Evolutionary conservation across 2,113 vertebrate species (phyloP), one percentile per base, ranked within the genome.

Genomic region (Jacana jacana): DNA sequence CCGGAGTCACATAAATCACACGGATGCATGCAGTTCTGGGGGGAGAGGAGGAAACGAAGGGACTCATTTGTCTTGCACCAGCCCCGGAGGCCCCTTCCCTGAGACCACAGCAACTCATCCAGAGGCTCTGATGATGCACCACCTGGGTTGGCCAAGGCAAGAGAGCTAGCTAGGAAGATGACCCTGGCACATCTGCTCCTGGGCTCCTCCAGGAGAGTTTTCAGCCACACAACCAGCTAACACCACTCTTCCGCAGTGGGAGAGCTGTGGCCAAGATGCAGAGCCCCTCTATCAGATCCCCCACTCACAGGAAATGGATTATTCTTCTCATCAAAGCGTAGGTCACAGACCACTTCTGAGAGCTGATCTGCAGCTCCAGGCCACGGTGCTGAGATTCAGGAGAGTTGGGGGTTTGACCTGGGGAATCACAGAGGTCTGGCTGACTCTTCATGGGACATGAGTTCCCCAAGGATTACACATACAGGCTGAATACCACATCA

Each of bases 1-100:
- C 58, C 33, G 2, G 58, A 94, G 88, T 72, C 78, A 48, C 88
- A 95, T 96, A 96, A 94, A 96, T 97, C 85, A 94, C 11, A 0
- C 0, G 4, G 79, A 80, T 82, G 31, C 73, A 42, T 3, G 57
- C 8, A 2, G 75, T 68, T 80, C 90, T 72, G 27, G 46, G 61
- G 39, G 12, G 10, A 87, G n/a, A 77, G 66, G 27, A 65, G 63
- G 70, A 58, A 91, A 87, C 93, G 64, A 3, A 69, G 35, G n/a
- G n/a, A 72, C 40, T 91, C 13, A 40, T 90, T 94, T 92, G 75
- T 90, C 71, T 95, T 73, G 31, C 57, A 57, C 20, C 35, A 65
- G 79, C 31, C 31, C 82, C 69, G 64, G 64, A 77, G 72, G 76
- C 76, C 72, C 63, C 86, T 91, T 82, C 64, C 64, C 66, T 16